These are phyloP conservation scores for Rhagoletis pomonella DNA, from an alignment of 1,140 invertebrate genomes.

Conservation along the genomic window DNA sequence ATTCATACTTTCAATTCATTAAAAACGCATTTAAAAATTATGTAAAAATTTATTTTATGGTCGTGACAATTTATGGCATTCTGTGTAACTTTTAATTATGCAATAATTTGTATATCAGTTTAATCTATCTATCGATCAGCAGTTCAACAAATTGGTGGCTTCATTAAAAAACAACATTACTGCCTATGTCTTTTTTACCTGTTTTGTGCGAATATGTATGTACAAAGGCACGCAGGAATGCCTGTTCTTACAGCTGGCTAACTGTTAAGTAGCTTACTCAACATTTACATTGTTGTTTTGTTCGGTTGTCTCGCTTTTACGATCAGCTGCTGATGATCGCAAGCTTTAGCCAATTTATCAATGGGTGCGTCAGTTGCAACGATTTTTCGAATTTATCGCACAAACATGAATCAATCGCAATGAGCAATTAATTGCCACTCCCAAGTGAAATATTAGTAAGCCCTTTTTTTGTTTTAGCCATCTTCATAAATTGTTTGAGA, in stretches of 20 bases:
- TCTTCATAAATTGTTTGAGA: no score
- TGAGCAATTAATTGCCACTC: background rate
- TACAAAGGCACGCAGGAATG: no score
- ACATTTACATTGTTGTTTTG: background rate
- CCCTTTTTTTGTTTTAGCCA: no score
- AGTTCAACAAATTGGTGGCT: background rate
- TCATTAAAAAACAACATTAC: background rate
- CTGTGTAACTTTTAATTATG: background rate
- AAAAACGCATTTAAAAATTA: background rate
- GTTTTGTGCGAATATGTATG: no score
- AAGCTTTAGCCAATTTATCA: background rate
- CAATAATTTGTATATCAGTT: background rate
- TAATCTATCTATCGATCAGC: background rate
- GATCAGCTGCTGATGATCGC: background rate
- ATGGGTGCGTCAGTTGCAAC: background rate
- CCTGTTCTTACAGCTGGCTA: background rate
- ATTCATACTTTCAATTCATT: constrained; percentile 11
- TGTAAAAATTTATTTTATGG: background rate
- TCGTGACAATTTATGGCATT: background rate
- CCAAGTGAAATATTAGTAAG: no score
- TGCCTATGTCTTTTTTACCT: no score
- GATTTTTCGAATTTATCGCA: background rate
- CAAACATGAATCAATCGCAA: background rate
- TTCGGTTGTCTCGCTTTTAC: background rate
- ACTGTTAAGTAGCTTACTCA: background rate